Evolutionary conservation across 2,888 invertebrate species (phyloP).

Genomic region (Scaeva pyrastri): DNA sequence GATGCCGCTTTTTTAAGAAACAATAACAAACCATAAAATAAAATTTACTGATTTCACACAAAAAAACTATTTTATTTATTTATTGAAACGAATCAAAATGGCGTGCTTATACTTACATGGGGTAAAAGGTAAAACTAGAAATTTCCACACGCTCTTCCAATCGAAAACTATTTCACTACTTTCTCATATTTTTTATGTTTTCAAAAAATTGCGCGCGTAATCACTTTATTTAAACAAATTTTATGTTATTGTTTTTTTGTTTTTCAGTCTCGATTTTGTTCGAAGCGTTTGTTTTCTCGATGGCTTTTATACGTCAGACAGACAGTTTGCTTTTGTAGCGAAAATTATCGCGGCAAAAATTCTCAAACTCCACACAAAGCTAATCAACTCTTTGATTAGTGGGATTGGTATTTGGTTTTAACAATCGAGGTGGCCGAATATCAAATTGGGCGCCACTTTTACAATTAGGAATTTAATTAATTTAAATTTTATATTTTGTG

Average conservation of each 20-base stretch:
- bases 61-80: neutral
- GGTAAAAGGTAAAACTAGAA: neutral
- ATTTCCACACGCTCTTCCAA: neutral
- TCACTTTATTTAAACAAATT: neutral
- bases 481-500: constrained; percentile 33
- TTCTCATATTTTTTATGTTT: neutral
- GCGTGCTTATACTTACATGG: constrained; percentile 24
- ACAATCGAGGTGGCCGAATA: neutral
- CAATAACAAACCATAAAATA: constrained; percentile 60
- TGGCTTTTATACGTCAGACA: constrained; percentile 19
- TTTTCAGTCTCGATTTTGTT: neutral
- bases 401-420: neutral
- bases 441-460: neutral
- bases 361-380: neutral
- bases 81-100: constrained; percentile 31
- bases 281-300: neutral
- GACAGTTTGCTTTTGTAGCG: constrained; percentile 11
- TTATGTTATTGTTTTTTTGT: neutral
- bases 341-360: constrained; percentile 59
- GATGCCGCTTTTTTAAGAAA: constrained; percentile 60
- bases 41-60: neutral
- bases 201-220: constrained; percentile 7
- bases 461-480: constrained; percentile 17
- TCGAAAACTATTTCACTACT: neutral
- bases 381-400: neutral